Percentiles rank a stretch among this genome's conserved stretches.
Conservation (phyloP, 2,113 vertebrate species). For the Aegithalos caudatus region DNA sequence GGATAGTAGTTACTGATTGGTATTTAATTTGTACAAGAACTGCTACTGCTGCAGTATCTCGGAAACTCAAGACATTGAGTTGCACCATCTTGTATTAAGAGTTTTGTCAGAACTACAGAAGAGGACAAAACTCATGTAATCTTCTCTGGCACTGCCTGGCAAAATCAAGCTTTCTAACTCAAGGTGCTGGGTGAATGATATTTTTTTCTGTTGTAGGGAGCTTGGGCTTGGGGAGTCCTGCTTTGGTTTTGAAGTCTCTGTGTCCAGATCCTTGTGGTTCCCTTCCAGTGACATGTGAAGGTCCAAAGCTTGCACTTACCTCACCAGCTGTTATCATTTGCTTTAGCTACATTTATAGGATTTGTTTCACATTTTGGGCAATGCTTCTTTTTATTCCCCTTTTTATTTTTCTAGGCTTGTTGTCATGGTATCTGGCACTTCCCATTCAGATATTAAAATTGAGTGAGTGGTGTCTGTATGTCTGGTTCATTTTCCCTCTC, state of each 20-base stretch:
- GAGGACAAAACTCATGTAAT: not conserved
- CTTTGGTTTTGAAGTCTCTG: not conserved
- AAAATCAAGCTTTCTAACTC: not conserved
- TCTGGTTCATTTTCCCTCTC: conserved; percentile 48
- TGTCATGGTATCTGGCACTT: conserved; percentile 54
- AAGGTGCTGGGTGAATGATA: not conserved
- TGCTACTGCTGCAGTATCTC: not conserved
- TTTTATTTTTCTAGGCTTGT: conserved; percentile 30
- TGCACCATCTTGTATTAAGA: not conserved
- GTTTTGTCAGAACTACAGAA: not conserved
- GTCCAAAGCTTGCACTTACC: not conserved
- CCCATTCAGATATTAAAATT: conserved; percentile 57
- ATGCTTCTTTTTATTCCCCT: not conserved
- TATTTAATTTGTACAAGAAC: not conserved
- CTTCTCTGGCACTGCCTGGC: not conserved
- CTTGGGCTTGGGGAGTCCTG: not conserved
- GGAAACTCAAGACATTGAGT: not conserved
- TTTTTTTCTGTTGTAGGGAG: not conserved
- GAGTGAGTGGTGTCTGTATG: conserved; percentile 53
- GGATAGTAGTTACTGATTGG: not conserved
- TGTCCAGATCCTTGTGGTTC: not conserved
- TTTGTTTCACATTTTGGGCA: not conserved
- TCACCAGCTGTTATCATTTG: not conserved
- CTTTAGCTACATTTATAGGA: not conserved
- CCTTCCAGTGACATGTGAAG: not conserved